Evolutionary conservation across 2,888 invertebrate genomes (phyloP).

Genomic region (Aphodius sticticus): DNA sequence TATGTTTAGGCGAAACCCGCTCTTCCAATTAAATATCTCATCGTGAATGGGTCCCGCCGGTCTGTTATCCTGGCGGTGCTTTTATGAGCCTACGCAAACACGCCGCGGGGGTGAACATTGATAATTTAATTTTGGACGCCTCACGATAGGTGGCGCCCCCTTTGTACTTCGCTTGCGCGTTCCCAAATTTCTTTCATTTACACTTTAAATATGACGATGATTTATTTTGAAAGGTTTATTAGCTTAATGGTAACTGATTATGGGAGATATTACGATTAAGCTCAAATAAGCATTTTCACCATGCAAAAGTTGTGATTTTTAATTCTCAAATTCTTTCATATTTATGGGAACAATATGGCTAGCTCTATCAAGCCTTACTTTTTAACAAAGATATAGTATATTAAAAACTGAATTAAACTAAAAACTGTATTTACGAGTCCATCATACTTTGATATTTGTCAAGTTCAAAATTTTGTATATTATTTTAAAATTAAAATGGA

Average conservation of each 20-base stretch:
- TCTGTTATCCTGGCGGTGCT: neutral
- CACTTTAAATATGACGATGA: neutral
- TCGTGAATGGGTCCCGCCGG: neutral
- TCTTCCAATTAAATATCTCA: conserved; percentile 4
- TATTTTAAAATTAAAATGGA: too few species aligned
- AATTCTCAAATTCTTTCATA: too few species aligned
- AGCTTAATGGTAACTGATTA: neutral
- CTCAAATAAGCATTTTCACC: too few species aligned
- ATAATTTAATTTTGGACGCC: conserved; percentile 4
- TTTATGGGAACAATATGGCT: too few species aligned
- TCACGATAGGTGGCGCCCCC: neutral
- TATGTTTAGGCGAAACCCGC: conserved; percentile 4
- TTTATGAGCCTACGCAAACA: neutral
- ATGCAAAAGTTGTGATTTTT: too few species aligned
- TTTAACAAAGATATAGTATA: too few species aligned
- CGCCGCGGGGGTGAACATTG: neutral
- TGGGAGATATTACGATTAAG: too few species aligned
- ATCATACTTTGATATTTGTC: too few species aligned
- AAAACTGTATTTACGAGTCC: too few species aligned
- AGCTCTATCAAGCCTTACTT: too few species aligned
- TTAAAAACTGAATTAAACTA: too few species aligned
- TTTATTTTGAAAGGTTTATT: neutral
- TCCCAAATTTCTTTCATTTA: neutral
- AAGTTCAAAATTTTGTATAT: too few species aligned
- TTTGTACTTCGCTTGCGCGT: neutral